These are phyloP conservation scores for Tenthredo amoena DNA, from an alignment of 2,888 invertebrate species.

Conservation along the genomic window DNA sequence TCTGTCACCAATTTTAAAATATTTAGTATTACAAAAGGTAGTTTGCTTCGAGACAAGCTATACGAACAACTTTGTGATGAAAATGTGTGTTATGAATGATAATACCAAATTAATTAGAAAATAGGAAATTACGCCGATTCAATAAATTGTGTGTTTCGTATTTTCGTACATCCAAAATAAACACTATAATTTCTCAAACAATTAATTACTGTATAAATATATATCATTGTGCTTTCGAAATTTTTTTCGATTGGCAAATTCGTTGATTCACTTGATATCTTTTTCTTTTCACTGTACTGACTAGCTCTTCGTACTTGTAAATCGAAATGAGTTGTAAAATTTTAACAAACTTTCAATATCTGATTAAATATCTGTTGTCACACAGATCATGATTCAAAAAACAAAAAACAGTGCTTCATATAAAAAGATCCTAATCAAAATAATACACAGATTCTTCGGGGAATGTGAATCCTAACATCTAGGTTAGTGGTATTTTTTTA, in stretches of 20 bases:
- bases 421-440: neutral
- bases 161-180: slow-evolving; percentile 36
- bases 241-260: neutral
- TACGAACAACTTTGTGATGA: neutral
- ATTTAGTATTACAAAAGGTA: neutral
- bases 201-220: neutral
- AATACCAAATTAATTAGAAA: slow-evolving; percentile 10
- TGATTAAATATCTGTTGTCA: neutral
- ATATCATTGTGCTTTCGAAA: neutral
- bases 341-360: neutral
- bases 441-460: neutral
- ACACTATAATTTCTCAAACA: slow-evolving; percentile 20
- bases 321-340: neutral
- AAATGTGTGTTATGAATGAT: slow-evolving; percentile 14
- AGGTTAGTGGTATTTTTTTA: neutral
- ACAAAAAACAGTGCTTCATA: neutral
- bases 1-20: slow-evolving; percentile 10
- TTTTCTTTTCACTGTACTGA: slow-evolving; percentile 17
- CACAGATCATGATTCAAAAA: neutral
- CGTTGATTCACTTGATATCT: neutral
- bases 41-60: neutral
- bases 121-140: slow-evolving; percentile 17
- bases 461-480: neutral
- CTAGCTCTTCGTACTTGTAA: slow-evolving; percentile 16
- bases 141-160: slow-evolving; percentile 42